phyloP scores from a whole-genome alignment of 2,888 invertebrate species.

The Tinea semifulvella region DNA sequence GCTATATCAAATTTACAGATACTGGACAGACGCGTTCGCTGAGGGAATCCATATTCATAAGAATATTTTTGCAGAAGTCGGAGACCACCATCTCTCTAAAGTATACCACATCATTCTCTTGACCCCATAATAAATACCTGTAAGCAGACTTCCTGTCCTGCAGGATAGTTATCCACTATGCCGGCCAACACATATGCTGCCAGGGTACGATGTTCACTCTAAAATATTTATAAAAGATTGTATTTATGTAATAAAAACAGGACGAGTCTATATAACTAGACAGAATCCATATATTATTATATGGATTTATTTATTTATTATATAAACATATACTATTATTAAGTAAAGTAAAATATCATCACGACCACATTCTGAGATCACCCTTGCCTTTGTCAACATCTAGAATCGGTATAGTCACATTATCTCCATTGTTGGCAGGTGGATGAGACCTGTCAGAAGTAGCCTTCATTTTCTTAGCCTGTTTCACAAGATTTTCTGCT shows the following conservation, averaged over 20 bases:
- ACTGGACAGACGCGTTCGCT: no score
- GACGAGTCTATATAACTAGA: neutral
- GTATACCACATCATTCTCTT: no score
- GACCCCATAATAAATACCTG: no score
- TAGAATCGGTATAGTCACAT: conserved; percentile 17
- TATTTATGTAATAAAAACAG: neutral
- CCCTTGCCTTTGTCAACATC: no score
- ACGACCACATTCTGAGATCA: no score
- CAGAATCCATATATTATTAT: no score
- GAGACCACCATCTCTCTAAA: no score
- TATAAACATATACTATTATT: neutral
- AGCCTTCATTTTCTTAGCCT: conserved; percentile 15
- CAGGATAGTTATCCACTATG: conserved; percentile 88
- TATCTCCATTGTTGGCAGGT: conserved; percentile 17
- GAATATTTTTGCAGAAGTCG: no score
- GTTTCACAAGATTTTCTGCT: conserved; percentile 15
- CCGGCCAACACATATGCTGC: conserved; percentile 95
- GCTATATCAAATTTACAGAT: no score
- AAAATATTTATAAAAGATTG: conserved; percentile 14
- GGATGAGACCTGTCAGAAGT: conserved; percentile 17
- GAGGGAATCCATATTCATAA: no score
- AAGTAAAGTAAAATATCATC: no score
- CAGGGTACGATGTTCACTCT: conserved; percentile 88
- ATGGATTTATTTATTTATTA: no score
- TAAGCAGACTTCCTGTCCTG: conserved; percentile 90